Percentiles rank a stretch among this genome's conserved stretches.
Conservation (phyloP, 1,140 invertebrate species). For the Drosophila baimaii region DNA sequence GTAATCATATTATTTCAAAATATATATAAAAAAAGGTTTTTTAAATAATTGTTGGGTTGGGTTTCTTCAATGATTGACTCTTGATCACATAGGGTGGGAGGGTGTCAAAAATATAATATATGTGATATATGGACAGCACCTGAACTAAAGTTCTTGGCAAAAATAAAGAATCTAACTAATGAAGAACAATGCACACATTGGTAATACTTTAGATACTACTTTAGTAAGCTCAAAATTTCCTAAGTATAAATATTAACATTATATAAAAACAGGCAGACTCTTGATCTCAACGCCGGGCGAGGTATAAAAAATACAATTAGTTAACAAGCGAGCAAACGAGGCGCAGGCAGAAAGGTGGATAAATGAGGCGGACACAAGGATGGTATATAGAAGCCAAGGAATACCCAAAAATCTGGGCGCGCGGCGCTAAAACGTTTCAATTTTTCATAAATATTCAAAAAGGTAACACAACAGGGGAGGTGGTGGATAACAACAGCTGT, state of each 20-base stretch:
- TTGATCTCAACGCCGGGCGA: neutral
- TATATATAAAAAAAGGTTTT: too few relatives aligned
- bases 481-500: conserved; percentile 64
- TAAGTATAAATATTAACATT: too few relatives aligned
- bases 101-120: too few relatives aligned
- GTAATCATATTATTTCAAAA: too few relatives aligned
- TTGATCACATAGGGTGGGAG: too few relatives aligned
- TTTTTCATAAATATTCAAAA: conserved; percentile 84
- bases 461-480: conserved; percentile 62
- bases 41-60: too few relatives aligned
- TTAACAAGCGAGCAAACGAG: conserved; percentile 70
- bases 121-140: too few relatives aligned
- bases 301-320: conserved; percentile 73
- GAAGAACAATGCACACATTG: neutral
- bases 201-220: too few relatives aligned
- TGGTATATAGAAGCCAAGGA: conserved; percentile 35
- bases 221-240: too few relatives aligned
- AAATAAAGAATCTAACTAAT: neutral
- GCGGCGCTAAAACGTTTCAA: conserved; percentile 82
- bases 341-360: conserved; percentile 16
- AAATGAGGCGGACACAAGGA: conserved; percentile 22
- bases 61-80: too few relatives aligned
- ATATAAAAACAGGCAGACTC: neutral
- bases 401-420: conserved; percentile 60
- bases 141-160: too few relatives aligned